Conservation (phyloP, 2,113 vertebrate species). For the Tiliqua scincoides region DNA sequence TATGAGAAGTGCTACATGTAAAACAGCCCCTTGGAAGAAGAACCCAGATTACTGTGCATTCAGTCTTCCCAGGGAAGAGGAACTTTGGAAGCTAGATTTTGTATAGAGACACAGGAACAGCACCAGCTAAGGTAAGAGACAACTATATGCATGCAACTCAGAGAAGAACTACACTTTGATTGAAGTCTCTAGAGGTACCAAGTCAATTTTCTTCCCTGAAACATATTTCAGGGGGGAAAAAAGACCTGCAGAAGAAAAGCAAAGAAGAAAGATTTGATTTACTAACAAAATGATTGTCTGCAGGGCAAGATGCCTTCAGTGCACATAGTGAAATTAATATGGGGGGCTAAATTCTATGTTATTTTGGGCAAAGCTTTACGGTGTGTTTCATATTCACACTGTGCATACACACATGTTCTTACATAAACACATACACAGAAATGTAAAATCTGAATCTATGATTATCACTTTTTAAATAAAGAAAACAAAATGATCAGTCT, state of each 20-base stretch:
- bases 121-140: slow-evolving; percentile 39
- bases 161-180: slow-evolving; percentile 29
- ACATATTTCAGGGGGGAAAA: slow-evolving; percentile 15
- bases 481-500: neutral
- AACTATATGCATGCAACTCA: slow-evolving; percentile 24
- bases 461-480: slow-evolving; percentile 26
- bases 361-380: neutral
- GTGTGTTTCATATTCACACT: slow-evolving; percentile 30
- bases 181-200: slow-evolving; percentile 35
- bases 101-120: slow-evolving; percentile 30
- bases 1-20: slow-evolving; percentile 18
- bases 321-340: slow-evolving; percentile 38
- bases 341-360: slow-evolving; percentile 31
- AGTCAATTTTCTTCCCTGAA: slow-evolving; percentile 26
- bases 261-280: slow-evolving; percentile 23
- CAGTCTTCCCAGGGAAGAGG: slow-evolving; percentile 7
- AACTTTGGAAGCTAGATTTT: neutral
- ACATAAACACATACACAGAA: neutral
- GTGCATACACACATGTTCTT: neutral
- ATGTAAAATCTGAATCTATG: slow-evolving; percentile 36
- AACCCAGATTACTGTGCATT: slow-evolving; percentile 24
- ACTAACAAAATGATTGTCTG: slow-evolving; percentile 37
- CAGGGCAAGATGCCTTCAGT: slow-evolving; percentile 7
- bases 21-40: neutral
- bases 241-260: slow-evolving; percentile 26